Conservation (phyloP, 2,888 invertebrate genomes). For the Tortrix viridana region DNA sequence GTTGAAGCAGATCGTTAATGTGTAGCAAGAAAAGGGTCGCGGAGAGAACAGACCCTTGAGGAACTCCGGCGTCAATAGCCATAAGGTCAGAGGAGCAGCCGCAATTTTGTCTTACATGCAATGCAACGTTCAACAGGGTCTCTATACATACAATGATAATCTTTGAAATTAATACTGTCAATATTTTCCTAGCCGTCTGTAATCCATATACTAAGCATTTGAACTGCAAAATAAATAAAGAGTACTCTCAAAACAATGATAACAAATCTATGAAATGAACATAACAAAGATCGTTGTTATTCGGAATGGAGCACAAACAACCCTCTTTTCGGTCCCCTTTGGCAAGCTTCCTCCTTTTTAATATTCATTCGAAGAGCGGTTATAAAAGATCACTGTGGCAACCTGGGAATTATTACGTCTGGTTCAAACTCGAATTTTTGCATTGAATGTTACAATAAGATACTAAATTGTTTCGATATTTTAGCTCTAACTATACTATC, state of each 20-base stretch:
- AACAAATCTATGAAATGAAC: conserved; percentile 7
- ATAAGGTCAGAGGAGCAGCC: too few relatives aligned
- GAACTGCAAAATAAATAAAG: background rate
- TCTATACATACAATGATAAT: too few relatives aligned
- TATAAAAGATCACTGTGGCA: conserved; percentile 26
- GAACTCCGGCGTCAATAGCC: too few relatives aligned
- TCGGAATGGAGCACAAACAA: conserved; percentile 1
- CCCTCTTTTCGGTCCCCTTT: background rate
- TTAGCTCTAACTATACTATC: too few relatives aligned
- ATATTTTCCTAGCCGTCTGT: background rate
- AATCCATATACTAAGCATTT: background rate
- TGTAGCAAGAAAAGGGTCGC: too few relatives aligned
- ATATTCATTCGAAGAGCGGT: conserved; percentile 19
- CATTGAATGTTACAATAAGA: background rate
- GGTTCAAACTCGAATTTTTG: background rate
- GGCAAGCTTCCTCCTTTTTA: conserved; percentile 15
- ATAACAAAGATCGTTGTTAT: conserved; percentile 1
- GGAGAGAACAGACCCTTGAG: too few relatives aligned
- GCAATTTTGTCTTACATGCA: too few relatives aligned
- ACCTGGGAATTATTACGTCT: conserved; percentile 3
- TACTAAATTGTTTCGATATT: too few relatives aligned
- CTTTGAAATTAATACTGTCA: too few relatives aligned
- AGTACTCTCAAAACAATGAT: conserved; percentile 1
- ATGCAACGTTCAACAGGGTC: too few relatives aligned
- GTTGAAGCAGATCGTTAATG: too few relatives aligned